Conservation (phyloP, 92 coral and sea anemone species). For the Desmophyllum pertusum region DNA sequence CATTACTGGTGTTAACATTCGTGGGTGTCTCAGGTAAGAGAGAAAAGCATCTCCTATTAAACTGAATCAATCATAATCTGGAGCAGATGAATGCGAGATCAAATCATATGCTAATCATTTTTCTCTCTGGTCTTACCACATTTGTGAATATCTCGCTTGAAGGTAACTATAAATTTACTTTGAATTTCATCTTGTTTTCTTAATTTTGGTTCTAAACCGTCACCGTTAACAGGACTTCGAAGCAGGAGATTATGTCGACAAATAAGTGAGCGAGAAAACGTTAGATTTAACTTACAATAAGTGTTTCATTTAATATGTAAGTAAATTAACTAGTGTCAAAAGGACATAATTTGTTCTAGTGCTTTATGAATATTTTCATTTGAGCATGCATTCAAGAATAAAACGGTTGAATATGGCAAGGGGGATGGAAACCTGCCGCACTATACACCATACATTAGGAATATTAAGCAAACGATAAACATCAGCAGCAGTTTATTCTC, state of each 20-base stretch:
- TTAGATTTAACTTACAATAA: too few species aligned
- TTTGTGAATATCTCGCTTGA: not conserved
- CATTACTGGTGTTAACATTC: not conserved
- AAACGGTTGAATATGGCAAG: too few species aligned
- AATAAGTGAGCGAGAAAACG: not conserved
- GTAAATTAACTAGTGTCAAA: not conserved
- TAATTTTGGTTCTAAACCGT: not conserved
- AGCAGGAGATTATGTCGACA: not conserved
- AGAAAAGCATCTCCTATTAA: not conserved
- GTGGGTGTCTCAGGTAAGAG: not conserved
- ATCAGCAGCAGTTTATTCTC: too few species aligned
- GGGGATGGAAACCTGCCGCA: too few species aligned
- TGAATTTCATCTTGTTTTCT: too few species aligned
- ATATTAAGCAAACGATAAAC: too few species aligned
- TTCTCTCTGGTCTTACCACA: not conserved
- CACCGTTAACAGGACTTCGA: not conserved
- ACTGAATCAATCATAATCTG: not conserved
- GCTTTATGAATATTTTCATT: too few species aligned
- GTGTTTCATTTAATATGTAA: too few species aligned
- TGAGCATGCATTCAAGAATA: too few species aligned
- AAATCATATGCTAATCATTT: not conserved
- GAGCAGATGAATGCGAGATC: not conserved
- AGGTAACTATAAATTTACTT: not conserved
- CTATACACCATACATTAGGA: too few species aligned
- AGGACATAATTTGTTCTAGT: not conserved